phyloP scores from a whole-genome alignment of 2,888 invertebrate genomes.

The Nematopogon swammerdamellus region DNA sequence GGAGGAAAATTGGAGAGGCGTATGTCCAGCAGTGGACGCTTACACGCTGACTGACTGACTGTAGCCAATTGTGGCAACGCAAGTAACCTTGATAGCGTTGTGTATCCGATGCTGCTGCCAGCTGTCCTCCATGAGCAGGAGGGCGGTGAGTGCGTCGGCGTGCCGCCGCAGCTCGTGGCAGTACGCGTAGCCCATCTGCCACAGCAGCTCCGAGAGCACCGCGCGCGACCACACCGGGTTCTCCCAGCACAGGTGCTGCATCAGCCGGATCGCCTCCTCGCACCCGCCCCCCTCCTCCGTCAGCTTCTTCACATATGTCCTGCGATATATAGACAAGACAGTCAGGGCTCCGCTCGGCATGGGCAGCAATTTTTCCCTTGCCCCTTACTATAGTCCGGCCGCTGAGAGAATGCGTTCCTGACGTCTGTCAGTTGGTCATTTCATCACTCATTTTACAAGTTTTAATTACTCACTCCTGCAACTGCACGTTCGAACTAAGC shows the following conservation, averaged over 20 bases:
- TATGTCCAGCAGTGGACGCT: no score
- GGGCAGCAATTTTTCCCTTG: no score
- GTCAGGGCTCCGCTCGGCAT: no score
- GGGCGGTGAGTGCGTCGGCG: slow-evolving; percentile 82
- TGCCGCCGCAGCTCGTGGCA: slow-evolving; percentile 93
- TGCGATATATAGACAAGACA: no score
- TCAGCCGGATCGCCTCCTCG: slow-evolving; percentile 84
- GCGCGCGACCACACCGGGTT: slow-evolving; percentile 90
- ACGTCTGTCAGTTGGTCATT: no score
- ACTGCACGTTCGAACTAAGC: no score
- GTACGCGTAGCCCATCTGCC: slow-evolving; percentile 88
- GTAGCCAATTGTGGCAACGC: no score
- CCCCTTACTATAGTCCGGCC: no score
- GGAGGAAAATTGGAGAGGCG: no score
- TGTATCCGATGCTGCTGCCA: slow-evolving; percentile 95
- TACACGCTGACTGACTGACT: neutral
- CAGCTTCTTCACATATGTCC: slow-evolving; percentile 84
- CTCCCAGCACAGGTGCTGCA: slow-evolving; percentile 96
- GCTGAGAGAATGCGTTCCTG: no score
- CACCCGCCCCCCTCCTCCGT: slow-evolving; percentile 92
- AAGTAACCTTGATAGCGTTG: slow-evolving; percentile 89
- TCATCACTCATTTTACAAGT: no score
- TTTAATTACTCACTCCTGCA: no score
- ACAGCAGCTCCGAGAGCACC: slow-evolving; percentile 85
- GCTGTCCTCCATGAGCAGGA: slow-evolving; percentile 89